phyloP scores from a whole-genome alignment of 2,888 invertebrate species.

The Alentia gelatinosa region DNA sequence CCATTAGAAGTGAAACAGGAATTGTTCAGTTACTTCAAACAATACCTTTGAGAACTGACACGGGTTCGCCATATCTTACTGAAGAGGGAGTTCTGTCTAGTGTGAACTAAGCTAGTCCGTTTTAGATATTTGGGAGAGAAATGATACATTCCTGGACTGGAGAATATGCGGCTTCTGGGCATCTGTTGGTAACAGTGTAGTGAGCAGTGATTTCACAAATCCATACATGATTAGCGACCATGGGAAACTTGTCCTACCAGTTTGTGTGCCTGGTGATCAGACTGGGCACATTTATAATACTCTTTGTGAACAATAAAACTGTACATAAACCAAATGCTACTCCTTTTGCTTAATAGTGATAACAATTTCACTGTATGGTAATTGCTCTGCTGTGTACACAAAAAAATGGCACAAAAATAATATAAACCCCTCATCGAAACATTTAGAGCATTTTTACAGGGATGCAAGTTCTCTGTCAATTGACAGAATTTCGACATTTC shows the following conservation, averaged over 20 bases:
- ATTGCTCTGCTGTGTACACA: no score
- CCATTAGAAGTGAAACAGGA: not conserved
- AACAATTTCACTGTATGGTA: no score
- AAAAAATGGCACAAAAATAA: no score
- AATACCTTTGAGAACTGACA: no score
- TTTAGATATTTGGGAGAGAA: not conserved
- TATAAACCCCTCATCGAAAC: no score
- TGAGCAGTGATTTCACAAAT: not conserved
- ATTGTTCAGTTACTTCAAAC: no score
- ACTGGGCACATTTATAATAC: not conserved
- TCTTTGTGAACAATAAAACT: constrained; percentile 14
- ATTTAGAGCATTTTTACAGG: no score
- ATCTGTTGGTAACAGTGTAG: not conserved
- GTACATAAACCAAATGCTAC: not conserved
- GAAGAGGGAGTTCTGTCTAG: not conserved
- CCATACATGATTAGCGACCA: not conserved
- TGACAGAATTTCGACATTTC: no score
- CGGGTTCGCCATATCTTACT: no score
- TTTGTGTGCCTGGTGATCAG: not conserved
- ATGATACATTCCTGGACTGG: not conserved
- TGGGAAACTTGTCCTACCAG: not conserved
- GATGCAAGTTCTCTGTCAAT: no score
- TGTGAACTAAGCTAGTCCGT: not conserved
- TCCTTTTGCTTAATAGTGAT: no score
- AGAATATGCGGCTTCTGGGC: not conserved